Base-by-base conservation (phyloP, 1,140 invertebrate species). In the Drosophila sulfurigaster region DNA sequence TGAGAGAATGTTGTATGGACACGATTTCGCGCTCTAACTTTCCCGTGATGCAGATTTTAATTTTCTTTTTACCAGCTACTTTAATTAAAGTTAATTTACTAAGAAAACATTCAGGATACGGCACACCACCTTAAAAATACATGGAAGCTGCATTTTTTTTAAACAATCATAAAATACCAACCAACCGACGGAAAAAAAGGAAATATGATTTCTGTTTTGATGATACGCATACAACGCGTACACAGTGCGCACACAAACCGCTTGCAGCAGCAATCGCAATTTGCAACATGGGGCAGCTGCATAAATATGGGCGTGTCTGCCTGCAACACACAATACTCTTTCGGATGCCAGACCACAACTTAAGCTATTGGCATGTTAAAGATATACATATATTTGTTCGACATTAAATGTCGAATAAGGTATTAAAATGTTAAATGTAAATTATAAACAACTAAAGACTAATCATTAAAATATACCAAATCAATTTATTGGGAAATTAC, bases 41-140 rank as follows among this genome's bases (percentile, higher is more conserved):
- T 3, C 3, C 59, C 5, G 8, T 5, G 35, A 38, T 30, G 11
- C 51, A 52, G 20, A 25, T 3, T 25, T 25, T 25, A 3, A 25
- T 25, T 25, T 25, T 25, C 20, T 1, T 63, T 78, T 64, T 81
- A 52, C 52, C 76, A 59, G 59, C 60, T 58, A 82, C 79, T 78
- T 80, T 75, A 75, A 81, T 88, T 82, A 82, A 88, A 88, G 85
- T 88, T 88, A 88, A 88, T 88, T 88, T 88, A 75, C 65, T 89
- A 88, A 78, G 80, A 82, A 80, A 88, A 88, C 85, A 88, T 32
- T 11, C 38, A 28, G 46, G 38, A 73, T 41, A 46, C 45, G 46
- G 28, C 13, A 35, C 11, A 35, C 25, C 48, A 46, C 70, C 85
- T 89, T 88, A 88, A 88, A 88, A 87, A 88, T 81, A 88, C 85